A percentile compares a stretch with the other conserved stretches of the same genome.
phyloP scores from a whole-genome alignment of 2,113 vertebrate genomes.

The Plestiodon gilberti region DNA sequence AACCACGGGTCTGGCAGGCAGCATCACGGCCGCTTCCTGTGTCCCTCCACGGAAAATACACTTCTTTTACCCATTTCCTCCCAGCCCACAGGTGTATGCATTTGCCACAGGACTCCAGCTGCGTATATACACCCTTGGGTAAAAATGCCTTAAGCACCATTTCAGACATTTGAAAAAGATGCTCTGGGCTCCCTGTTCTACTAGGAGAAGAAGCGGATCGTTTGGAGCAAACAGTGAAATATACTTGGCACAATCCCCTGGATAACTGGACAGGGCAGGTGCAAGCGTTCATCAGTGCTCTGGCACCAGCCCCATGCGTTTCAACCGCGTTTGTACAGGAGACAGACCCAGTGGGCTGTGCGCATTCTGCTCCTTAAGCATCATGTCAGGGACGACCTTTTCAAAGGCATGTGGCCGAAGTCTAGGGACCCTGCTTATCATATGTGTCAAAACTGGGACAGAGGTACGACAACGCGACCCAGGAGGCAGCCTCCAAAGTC shows the following conservation, averaged over 20 bases:
- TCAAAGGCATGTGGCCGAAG: not conserved
- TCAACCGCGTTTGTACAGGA: not conserved
- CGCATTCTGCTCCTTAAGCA: not conserved
- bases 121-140: too few species aligned
- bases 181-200: too few species aligned
- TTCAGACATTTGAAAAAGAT: too few species aligned
- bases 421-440: not conserved
- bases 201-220: not conserved
- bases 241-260: not conserved
- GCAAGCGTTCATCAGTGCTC: not conserved
- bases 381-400: not conserved
- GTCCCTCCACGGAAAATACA: too few species aligned
- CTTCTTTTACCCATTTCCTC: too few species aligned
- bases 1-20: too few species aligned
- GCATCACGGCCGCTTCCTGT: too few species aligned
- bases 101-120: too few species aligned
- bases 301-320: not conserved
- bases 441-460: not conserved
- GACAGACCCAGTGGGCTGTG: rapidly evolving
- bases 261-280: too few species aligned
- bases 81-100: too few species aligned
- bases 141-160: too few species aligned
- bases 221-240: not conserved
- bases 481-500: too few species aligned
- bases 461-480: not conserved